Evolutionary conservation across 1,140 invertebrate species (phyloP), one percentile per base, ranked within the genome.

Genomic region (Phocides pigmalion): DNA sequence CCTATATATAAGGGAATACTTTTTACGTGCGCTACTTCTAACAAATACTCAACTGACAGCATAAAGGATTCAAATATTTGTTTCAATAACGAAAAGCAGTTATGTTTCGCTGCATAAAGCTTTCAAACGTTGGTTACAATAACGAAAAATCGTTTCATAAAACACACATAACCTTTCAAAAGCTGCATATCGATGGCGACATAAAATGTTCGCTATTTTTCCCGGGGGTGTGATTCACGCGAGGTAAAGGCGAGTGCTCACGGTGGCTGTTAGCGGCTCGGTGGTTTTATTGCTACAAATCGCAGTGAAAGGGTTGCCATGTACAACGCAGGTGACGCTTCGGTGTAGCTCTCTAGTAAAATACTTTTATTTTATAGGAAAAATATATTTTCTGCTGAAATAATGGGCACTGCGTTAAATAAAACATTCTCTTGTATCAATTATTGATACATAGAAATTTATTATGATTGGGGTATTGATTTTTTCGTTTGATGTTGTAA

Each of bases 281-380:
- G 46, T 19, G 42, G 62, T 66, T 70, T 62, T 62, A 65, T 70
- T 62, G 62, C 42, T 44, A 12, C 42, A 42, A 49, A 42, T 16
- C 19, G 17, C 25, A 47, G 37, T 64, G 53, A 58, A 44, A 64
- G 53, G 54, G 44, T 59, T 64, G 58, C 37, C 53, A 14, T 22
- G 46, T 64, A 50, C 39, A 47, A 64, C 37, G 54, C 15, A 39
- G 14, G 28, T 53, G 16, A 16, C 32, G 46, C 39, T 11, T 12
- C 25, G 14, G 32, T 28, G 6, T 4, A 14, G 35, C 3, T 4
- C 35, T 9, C 35, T 4, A 4, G 35, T 14, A 5, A 14, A 39
- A 39, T 32, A 11, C 9, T 32, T 32, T 11, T 32, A 32, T 11
- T 11, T 11, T 32, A 11, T 11, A 11, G 1, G 28, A n/a, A 32